Conservation (phyloP, 2,888 invertebrate genomes). For the Xanthia icteritia region DNA sequence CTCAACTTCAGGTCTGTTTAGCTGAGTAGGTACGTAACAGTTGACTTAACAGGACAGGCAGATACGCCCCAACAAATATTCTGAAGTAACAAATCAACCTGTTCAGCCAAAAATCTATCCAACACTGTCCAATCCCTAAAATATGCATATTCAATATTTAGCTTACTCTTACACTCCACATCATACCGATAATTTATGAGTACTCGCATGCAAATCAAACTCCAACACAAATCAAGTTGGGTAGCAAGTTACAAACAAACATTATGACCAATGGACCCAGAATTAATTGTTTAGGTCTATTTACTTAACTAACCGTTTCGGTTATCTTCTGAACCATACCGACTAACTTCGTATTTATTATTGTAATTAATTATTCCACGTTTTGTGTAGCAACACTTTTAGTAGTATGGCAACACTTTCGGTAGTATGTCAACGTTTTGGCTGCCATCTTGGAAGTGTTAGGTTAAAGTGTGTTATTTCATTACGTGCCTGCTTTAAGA, state of each 20-base stretch:
- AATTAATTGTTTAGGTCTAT: slow-evolving; percentile 88
- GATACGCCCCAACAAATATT: not conserved
- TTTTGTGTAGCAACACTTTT: slow-evolving; percentile 56
- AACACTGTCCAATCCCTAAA: slow-evolving; percentile 27
- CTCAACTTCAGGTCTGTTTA: not conserved
- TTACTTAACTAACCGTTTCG: slow-evolving; percentile 85
- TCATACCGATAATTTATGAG: slow-evolving; percentile 59
- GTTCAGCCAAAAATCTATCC: slow-evolving; percentile 22
- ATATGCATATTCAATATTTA: slow-evolving; percentile 51
- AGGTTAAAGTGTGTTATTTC: slow-evolving; percentile 1
- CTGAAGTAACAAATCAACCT: slow-evolving; percentile 6
- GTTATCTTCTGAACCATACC: slow-evolving; percentile 88
- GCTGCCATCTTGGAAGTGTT: slow-evolving; percentile 20
- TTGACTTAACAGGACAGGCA: not conserved
- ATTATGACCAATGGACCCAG: slow-evolving; percentile 89
- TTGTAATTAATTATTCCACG: slow-evolving; percentile 75
- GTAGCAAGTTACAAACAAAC: slow-evolving; percentile 85
- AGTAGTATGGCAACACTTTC: slow-evolving; percentile 45
- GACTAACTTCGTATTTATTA: slow-evolving; percentile 79
- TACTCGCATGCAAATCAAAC: slow-evolving; percentile 62
- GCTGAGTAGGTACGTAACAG: not conserved
- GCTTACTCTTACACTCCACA: slow-evolving; percentile 25
- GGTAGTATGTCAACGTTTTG: slow-evolving; percentile 48
- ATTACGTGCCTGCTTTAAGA: not conserved
- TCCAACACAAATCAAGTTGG: slow-evolving; percentile 69